These are phyloP conservation scores for Eurypyga helias DNA, from an alignment of 2,113 vertebrate species.

Conservation along the genomic window DNA sequence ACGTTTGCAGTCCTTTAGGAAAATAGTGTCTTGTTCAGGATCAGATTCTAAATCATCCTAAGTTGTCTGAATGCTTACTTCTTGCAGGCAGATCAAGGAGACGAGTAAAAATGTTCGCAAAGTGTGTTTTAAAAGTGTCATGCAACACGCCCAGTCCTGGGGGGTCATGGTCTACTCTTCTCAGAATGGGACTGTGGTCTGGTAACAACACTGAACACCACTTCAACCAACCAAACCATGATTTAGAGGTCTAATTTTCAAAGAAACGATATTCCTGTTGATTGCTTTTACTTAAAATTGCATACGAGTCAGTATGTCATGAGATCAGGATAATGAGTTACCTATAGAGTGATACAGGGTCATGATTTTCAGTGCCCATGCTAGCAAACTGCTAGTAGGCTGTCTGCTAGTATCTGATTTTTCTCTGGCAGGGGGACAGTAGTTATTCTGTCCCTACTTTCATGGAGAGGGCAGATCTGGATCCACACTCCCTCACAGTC, in stretches of 20 bases:
- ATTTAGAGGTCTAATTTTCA: not conserved
- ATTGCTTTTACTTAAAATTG: not conserved
- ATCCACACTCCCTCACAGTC: not conserved
- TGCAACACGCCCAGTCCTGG: not conserved
- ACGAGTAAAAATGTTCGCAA: not conserved
- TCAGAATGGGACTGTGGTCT: not conserved
- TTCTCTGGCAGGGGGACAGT: not conserved
- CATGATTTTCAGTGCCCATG: not conserved
- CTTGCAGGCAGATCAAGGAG: not conserved
- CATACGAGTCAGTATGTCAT: not conserved
- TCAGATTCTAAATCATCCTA: slow-evolving; percentile 11
- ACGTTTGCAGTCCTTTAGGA: slow-evolving; percentile 7
- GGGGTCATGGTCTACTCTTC: not conserved
- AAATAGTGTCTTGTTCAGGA: slow-evolving; percentile 1
- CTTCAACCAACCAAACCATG: not conserved
- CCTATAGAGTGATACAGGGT: not conserved
- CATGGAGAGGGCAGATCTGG: not conserved
- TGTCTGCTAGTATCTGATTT: not conserved
- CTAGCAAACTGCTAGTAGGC: not conserved
- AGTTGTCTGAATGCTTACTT: not conserved
- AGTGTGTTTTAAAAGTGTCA: not conserved
- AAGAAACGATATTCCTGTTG: not conserved
- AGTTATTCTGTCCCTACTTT: not conserved
- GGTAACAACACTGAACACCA: not conserved
- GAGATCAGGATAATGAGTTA: not conserved